Evolutionary conservation across 37 sponge, comb jelly and placozoan genomes (phyloP), one percentile per base, ranked within the genome.

Genomic region (Beroe ovata): DNA sequence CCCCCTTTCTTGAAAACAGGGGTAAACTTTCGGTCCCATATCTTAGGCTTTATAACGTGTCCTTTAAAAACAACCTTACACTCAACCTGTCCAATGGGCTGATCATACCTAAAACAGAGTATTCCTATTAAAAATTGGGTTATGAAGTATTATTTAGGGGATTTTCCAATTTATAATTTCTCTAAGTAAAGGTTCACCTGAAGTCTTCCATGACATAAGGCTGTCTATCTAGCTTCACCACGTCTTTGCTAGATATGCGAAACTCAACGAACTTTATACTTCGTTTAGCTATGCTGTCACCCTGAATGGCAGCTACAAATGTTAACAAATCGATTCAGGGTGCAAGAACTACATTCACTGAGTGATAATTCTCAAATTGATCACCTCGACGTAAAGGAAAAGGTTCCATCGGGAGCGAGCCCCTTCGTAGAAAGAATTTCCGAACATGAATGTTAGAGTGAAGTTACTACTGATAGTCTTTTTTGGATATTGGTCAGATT

Each of bases 211-310:
- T 77, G 22, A 77, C 84, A 40, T 32, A 77, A 22, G 84, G 84
- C 47, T n/a, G 26, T 23, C 84, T 37, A 2, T 42, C 54, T 40
- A 3, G 39, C 34, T 66, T 66, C 35, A 66, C 33, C 18, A 66
- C 36, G 47, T 77, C 84, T 1, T 40, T 77, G n/a, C 21, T 8
- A 11, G 84, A 38, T 77, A 77, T 77, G 26, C 54, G 26, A 25
- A 77, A 77, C 84, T 77, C 84, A 16, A 77, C 84, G 28, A 20
- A 77, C n/a, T 39, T 77, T 77, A 77, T 77, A 28, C 54, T 42
- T 29, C 47, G 26, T 2, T 42, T 2, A 4, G 54, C 84, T n/a
- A 77, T 42, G 18, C 38, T 41, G n/a, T 77, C 84, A n/a, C 84
- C 84, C 84, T 77, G 47, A 33, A n/a, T n/a, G n/a, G n/a, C n/a